Conservation (phyloP, 2,888 invertebrate species). For the Morpho helenor region DNA sequence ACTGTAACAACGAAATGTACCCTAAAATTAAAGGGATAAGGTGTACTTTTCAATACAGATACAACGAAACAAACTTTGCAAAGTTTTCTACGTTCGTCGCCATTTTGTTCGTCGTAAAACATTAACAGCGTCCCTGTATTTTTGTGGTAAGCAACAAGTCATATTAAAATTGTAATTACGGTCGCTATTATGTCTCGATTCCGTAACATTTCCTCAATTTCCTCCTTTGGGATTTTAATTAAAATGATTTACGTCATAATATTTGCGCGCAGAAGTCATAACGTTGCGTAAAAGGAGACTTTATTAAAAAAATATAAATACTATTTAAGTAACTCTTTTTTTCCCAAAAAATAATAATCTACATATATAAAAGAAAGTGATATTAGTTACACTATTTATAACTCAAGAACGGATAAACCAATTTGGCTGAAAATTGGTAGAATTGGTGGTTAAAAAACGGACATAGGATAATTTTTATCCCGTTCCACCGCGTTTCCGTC, state of each 20-base stretch:
- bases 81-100: slow-evolving; percentile 47
- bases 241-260: not conserved
- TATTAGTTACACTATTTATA: too few relatives aligned
- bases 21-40: slow-evolving; percentile 36
- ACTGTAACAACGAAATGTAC: slow-evolving; percentile 29
- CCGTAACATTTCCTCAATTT: slow-evolving; percentile 14
- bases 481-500: too few relatives aligned
- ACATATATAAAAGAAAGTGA: too few relatives aligned
- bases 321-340: too few relatives aligned
- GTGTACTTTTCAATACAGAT: slow-evolving; percentile 34
- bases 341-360: too few relatives aligned
- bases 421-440: too few relatives aligned
- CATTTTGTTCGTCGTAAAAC: slow-evolving; percentile 73
- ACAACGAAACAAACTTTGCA: slow-evolving; percentile 32
- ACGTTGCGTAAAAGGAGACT: not conserved
- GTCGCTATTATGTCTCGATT: slow-evolving; percentile 29
- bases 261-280: not conserved
- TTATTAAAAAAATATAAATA: too few relatives aligned
- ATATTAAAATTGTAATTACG: slow-evolving; percentile 66
- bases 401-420: too few relatives aligned
- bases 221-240: slow-evolving; percentile 18
- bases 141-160: slow-evolving; percentile 66
- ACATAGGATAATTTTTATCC: too few relatives aligned
- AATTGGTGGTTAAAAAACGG: too few relatives aligned
- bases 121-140: slow-evolving; percentile 65